Base-by-base conservation (phyloP, 2,113 vertebrate genomes). In the Erythrocebus patas region DNA sequence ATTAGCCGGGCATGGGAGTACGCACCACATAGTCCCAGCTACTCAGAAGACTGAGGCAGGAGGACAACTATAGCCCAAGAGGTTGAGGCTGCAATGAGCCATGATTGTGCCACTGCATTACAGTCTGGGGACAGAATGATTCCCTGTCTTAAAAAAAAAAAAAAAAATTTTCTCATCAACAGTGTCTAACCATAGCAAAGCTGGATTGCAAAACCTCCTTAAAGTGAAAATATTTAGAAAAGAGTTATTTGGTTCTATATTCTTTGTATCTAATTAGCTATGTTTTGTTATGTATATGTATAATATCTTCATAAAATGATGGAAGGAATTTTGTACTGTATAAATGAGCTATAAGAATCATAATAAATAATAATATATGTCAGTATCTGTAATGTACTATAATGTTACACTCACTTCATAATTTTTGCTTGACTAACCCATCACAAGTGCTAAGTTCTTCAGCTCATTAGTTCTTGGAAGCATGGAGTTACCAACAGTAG, bases 221-320 rank as follows among this genome's bases (percentile, higher is more conserved):
- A 83, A 76, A 89, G 40, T 10, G 17, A 89, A 79, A 91, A 61
- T 82, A 86, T 82, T 93, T 96, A 43, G 52, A 27, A 97, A 59
- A 64, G 35, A 95, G 45, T 81, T 91, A 72, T 13, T 85, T 85
- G 78, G 72, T 73, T 78, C 79, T 92, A 32, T 48, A 23, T 22
- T 88, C 35, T 79, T 86, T 59, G n/a, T 50, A 68, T 45, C 45
- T 40, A 66, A 73, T 82, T 84, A 87, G 14, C 35, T 93, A 40
- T 52, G 30, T 79, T 92, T 79, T 78, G 38, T 17, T 79, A 30
- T 50, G 43, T 84, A 14, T 35, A 20, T 72, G 17, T 38, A 20
- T 20, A 79, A 35, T 45, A 70, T 32, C n/a, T 55, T 89, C 17
- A 59, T 79, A 96, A 91, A 87, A 95, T 55, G 23, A 90, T 43